These are phyloP conservation scores for Pachypanchax playfairii DNA, from an alignment of 2,113 vertebrate genomes.

Conservation along the genomic window DNA sequence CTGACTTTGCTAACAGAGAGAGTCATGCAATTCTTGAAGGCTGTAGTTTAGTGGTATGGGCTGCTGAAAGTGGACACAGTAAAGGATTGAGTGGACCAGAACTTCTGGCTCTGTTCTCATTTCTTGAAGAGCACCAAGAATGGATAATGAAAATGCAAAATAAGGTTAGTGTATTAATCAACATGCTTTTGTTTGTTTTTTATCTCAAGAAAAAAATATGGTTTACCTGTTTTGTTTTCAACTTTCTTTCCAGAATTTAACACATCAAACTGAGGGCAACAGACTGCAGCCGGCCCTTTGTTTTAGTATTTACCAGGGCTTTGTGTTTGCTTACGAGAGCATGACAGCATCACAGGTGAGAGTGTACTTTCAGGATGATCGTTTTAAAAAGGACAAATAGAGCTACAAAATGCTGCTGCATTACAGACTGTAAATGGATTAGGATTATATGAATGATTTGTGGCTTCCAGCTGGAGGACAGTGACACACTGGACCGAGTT, in stretches of 20 bases:
- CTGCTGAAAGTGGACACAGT: conserved; percentile 63
- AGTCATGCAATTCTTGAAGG: conserved; percentile 78
- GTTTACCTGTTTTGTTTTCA: not conserved
- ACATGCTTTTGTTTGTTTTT: not conserved
- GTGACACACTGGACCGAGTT: conserved; percentile 66
- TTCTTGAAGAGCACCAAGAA: conserved; percentile 78
- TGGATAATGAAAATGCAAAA: conserved; percentile 65
- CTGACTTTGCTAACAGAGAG: conserved; percentile 35
- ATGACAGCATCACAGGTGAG: conserved; percentile 84
- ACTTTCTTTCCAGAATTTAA: conserved; percentile 45
- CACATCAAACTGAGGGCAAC: conserved; percentile 51
- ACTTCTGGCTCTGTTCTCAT: conserved; percentile 77
- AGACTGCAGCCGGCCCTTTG: conserved; percentile 82
- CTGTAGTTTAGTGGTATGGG: conserved; percentile 79
- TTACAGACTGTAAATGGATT: not conserved
- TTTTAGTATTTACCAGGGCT: conserved; percentile 82
- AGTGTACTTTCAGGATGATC: not conserved
- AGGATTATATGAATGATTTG: not conserved
- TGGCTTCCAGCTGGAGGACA: conserved; percentile 62
- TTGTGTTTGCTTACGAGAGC: conserved; percentile 76
- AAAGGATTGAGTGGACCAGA: conserved; percentile 50
- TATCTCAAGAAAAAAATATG: too few species aligned
- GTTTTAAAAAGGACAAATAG: not conserved
- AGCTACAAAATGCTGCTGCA: not conserved
- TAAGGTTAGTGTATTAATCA: conserved; percentile 58